phyloP scores from a whole-genome alignment of 2,797 vertebrate species.

The Silurus aristotelis region DNA sequence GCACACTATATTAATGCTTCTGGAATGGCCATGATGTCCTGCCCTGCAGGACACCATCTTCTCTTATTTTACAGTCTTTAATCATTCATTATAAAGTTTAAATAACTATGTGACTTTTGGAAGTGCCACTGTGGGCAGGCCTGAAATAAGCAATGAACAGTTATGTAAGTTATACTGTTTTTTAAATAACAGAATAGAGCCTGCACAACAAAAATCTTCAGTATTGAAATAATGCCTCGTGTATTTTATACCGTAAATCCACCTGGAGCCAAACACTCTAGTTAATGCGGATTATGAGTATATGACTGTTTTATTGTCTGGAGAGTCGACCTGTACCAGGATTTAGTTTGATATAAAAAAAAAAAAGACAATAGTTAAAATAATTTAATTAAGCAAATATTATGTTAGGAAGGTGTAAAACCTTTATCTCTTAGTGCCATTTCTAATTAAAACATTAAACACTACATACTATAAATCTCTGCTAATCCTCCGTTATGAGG shows the following conservation, averaged over 20 bases:
- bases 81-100: slow-evolving; percentile 40
- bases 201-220: not conserved
- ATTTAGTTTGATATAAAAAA: slow-evolving; percentile 13
- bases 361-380: slow-evolving; percentile 11
- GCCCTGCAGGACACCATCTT: slow-evolving; percentile 67
- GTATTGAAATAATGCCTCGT: not conserved
- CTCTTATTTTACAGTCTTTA: slow-evolving; percentile 41
- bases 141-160: slow-evolving; percentile 6
- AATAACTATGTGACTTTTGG: slow-evolving; percentile 25
- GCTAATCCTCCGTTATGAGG: slow-evolving; percentile 12
- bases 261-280: not conserved
- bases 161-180: slow-evolving; percentile 14
- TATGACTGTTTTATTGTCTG: slow-evolving; percentile 26
- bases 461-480: slow-evolving; percentile 13
- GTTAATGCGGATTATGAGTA: not conserved
- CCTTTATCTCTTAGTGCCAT: slow-evolving; percentile 14
- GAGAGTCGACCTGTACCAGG: not conserved
- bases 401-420: not conserved
- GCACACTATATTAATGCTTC: slow-evolving; percentile 12
- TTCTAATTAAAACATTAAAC: slow-evolving; percentile 11
- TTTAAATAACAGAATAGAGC: slow-evolving; percentile 18
- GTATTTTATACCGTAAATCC: not conserved
- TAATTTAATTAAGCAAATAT: not conserved
- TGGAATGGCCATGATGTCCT: slow-evolving; percentile 48
- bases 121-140: slow-evolving; percentile 16